phyloP scores from a whole-genome alignment of 2,797 vertebrate species.

The Petrocephalus sullivani region DNA sequence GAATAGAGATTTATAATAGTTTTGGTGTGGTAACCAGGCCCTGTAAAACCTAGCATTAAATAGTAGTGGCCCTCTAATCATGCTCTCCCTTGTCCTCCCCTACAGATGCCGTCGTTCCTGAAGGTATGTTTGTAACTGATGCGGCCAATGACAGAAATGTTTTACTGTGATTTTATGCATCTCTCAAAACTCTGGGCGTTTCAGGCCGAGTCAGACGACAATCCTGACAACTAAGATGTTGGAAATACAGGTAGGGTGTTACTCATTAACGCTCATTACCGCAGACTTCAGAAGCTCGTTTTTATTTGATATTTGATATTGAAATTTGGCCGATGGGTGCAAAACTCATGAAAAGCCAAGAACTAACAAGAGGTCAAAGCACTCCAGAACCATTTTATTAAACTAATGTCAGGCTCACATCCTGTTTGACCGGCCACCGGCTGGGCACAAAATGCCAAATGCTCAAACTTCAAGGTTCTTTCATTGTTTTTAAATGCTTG shows the following conservation, averaged over 20 bases:
- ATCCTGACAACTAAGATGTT: not conserved
- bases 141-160: not conserved
- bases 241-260: not conserved
- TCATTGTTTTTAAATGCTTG: not conserved
- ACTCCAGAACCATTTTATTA: not conserved
- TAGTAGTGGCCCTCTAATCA: not conserved
- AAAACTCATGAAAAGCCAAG: not conserved
- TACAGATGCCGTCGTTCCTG: constrained; percentile 27
- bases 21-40: not conserved
- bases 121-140: constrained; percentile 11
- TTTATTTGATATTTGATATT: not conserved
- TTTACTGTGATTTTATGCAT: not conserved
- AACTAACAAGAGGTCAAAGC: not conserved
- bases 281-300: not conserved
- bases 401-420: not conserved
- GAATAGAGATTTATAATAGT: not conserved
- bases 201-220: not conserved
- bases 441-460: not conserved
- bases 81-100: not conserved
- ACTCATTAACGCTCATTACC: not conserved
- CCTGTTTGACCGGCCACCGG: not conserved
- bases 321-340: not conserved
- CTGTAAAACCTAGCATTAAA: not conserved
- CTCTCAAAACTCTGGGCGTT: not conserved
- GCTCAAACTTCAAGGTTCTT: not conserved